These are phyloP conservation scores for Thalassaphorura encarpata DNA, from an alignment of 1,140 invertebrate species.

Conservation along the genomic window DNA sequence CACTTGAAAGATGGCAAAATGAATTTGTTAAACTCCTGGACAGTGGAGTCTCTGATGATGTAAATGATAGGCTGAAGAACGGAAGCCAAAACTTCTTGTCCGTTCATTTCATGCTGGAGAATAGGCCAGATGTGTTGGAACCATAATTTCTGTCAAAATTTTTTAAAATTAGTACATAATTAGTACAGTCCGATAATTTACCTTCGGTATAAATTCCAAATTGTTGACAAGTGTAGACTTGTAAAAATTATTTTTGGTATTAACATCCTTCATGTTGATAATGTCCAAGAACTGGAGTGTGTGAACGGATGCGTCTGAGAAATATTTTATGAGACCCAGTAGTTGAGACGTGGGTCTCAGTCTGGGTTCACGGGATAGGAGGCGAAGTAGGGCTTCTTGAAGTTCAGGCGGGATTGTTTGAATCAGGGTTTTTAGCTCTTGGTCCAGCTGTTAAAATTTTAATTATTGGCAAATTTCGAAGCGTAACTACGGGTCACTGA, in stretches of 20 bases:
- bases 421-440: conserved; percentile 10
- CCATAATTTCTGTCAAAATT: conserved; percentile 70
- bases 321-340: conserved; percentile 30
- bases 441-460: conserved; percentile 16
- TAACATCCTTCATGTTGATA: conserved; percentile 81
- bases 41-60: conserved; percentile 70
- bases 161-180: neutral
- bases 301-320: conserved; percentile 25
- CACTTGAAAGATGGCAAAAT: conserved; percentile 74
- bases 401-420: conserved; percentile 20
- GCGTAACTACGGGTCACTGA: neutral
- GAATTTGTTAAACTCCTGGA: conserved; percentile 70
- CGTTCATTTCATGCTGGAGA: conserved; percentile 71
- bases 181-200: conserved; percentile 42
- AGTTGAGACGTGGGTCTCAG: conserved; percentile 27
- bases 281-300: conserved; percentile 61
- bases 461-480: neutral
- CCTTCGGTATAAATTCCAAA: conserved; percentile 78
- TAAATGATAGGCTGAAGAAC: conserved; percentile 79
- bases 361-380: conserved; percentile 23
- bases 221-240: conserved; percentile 70
- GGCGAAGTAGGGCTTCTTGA: conserved; percentile 24
- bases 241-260: conserved; percentile 82
- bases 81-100: conserved; percentile 73
- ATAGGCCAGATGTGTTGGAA: conserved; percentile 89